These are phyloP conservation scores for Wasmannia auropunctata DNA, from an alignment of 1,140 invertebrate genomes.

Conservation along the genomic window DNA sequence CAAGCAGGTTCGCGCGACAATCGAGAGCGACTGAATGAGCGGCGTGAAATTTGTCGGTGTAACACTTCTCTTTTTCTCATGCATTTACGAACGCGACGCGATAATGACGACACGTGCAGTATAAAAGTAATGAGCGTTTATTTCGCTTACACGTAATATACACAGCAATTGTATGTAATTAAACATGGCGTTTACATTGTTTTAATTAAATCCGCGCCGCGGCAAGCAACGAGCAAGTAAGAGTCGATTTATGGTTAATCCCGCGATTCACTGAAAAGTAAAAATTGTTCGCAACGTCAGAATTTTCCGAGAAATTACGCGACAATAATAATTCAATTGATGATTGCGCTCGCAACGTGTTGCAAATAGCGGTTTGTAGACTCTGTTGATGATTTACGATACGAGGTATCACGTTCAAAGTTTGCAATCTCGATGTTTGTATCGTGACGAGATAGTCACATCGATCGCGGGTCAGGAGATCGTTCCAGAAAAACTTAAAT, in stretches of 20 bases:
- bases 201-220: neutral
- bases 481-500: neutral
- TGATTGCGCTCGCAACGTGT: neutral
- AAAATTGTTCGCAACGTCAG: neutral
- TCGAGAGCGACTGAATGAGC: neutral
- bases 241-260: neutral
- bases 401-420: constrained; percentile 4
- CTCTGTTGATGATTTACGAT: constrained; percentile 2
- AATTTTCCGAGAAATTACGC: constrained; percentile 8
- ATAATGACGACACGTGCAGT: neutral
- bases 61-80: neutral
- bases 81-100: neutral
- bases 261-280: neutral
- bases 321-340: neutral
- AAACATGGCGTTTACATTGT: neutral
- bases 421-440: neutral
- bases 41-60: neutral
- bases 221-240: neutral
- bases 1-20: neutral
- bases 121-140: neutral
- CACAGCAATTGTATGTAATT: neutral
- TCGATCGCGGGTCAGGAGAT: neutral
- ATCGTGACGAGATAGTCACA: neutral
- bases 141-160: neutral
- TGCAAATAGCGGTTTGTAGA: neutral